phyloP scores from a whole-genome alignment of 2,888 invertebrate species.

The Agonopterix arenella region DNA sequence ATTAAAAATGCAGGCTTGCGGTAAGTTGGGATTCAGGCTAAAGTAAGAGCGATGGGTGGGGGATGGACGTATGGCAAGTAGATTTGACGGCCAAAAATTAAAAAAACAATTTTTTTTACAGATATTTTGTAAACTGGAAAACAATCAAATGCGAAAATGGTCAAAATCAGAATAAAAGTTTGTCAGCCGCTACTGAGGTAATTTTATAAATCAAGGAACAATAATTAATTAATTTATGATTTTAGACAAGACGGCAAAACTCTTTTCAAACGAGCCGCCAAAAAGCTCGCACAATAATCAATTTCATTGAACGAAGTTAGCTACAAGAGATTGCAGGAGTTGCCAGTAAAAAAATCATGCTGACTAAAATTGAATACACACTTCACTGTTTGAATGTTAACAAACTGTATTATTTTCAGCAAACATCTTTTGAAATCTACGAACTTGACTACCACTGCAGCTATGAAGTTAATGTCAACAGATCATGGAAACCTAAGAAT shows the following conservation, averaged over 20 bases:
- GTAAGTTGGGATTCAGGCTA: too few species aligned
- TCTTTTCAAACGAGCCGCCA: too few species aligned
- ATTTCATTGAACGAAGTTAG: conserved; percentile 21
- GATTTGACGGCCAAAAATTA: too few species aligned
- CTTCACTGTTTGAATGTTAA: neutral
- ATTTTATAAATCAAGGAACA: conserved; percentile 2
- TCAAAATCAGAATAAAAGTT: conserved; percentile 50
- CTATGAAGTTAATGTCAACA: conserved; percentile 73
- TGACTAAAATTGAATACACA: too few species aligned
- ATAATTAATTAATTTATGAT: too few species aligned
- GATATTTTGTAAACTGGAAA: conserved; percentile 60
- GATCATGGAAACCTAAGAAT: conserved; percentile 37
- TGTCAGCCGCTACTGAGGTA: conserved; percentile 76
- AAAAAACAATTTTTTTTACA: conserved; percentile 14
- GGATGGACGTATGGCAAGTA: too few species aligned
- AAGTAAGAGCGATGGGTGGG: too few species aligned
- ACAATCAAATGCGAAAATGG: conserved; percentile 49
- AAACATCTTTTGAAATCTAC: conserved; percentile 72
- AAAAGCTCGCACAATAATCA: neutral
- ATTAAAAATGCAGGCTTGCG: too few species aligned
- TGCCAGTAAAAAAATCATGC: too few species aligned
- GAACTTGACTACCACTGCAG: conserved; percentile 76
- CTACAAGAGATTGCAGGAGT: conserved; percentile 2
- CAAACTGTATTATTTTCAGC: conserved; percentile 47
- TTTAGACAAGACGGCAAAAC: too few species aligned